Evolutionary conservation across 2,888 invertebrate species (phyloP), one percentile per base, ranked within the genome.

Genomic region (Mechanitis mazaeus): DNA sequence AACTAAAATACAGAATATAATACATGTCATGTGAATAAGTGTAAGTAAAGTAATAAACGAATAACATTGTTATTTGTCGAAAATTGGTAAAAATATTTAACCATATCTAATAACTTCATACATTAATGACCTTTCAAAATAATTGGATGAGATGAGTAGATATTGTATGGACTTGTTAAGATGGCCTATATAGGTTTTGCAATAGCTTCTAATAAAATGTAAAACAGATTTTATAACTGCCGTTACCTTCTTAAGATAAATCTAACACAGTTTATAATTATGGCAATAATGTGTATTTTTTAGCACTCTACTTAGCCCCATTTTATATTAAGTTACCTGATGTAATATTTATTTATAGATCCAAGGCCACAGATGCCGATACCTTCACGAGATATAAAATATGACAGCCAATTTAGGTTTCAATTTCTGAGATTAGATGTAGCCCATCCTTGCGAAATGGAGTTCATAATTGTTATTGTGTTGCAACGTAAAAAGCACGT

Each of bases 401-500:
- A 50, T 31, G 50, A 50, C 50, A 50, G 50, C 31, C 50, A 50
- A 28, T 50, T 50, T 50, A 50, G 31, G 11, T 31, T 31, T 31
- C 9, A 28, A 50, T 31, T 31, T 31, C 50, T 50, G 28, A 58
- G 65, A 60, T 65, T 45, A 46, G 28, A 38, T 55, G 50, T n/a
- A 45, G 55, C 50, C 58, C 65, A 65, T 65, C 56, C 38, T 64
- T 65, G 56, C 61, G 54, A 56, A 55, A 62, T 54, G 45, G 55
- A 31, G 50, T 50, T 31, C 54, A 42, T 28, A 38, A 47, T 63
- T 47, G 55, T 66, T 38, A 70, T 69, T 69, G 66, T 73, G 70
- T 71, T 59, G 74, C 69, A 74, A 74, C 45, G 33, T 38, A 42
- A 42, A 64, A 64, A 68, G 74, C 74, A 69, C 68, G 70, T 67